Evolutionary conservation across 2,797 vertebrate genomes (phyloP).

Genomic region (Oceanodroma leucorhoa): DNA sequence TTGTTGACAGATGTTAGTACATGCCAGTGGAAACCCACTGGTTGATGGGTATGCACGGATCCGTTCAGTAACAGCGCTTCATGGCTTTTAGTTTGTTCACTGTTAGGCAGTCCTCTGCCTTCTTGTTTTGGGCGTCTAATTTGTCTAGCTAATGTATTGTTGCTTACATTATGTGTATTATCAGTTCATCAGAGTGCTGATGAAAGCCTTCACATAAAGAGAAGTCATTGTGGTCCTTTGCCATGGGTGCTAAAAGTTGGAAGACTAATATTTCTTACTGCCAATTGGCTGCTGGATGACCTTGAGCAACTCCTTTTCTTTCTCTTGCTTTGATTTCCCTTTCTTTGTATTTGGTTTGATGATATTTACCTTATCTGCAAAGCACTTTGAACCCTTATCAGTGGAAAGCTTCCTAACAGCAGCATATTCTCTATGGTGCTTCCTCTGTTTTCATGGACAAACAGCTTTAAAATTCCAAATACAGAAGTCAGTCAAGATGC

Average conservation of each 20-base stretch:
- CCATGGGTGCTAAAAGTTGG: background rate
- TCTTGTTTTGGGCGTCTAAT: background rate
- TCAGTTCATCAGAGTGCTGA: background rate
- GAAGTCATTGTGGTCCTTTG: background rate
- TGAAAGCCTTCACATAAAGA: background rate
- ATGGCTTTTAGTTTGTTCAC: background rate
- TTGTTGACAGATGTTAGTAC: background rate
- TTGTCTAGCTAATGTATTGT: background rate
- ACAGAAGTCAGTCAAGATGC: background rate
- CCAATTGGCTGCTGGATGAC: background rate
- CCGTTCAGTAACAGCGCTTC: accelerated
- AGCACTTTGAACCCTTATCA: background rate
- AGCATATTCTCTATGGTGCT: background rate
- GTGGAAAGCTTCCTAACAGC: background rate
- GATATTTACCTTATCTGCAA: background rate
- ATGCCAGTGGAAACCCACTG: background rate
- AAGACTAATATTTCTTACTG: background rate
- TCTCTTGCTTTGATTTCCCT: background rate
- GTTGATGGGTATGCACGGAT: accelerated
- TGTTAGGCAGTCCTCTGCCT: background rate
- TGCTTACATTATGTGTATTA: background rate
- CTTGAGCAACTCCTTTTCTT: background rate
- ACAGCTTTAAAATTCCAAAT: background rate
- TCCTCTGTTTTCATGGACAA: background rate
- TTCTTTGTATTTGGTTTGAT: background rate